Evolutionary conservation across 2,888 invertebrate genomes (phyloP).

Genomic region (Zhengitettix transpicula): DNA sequence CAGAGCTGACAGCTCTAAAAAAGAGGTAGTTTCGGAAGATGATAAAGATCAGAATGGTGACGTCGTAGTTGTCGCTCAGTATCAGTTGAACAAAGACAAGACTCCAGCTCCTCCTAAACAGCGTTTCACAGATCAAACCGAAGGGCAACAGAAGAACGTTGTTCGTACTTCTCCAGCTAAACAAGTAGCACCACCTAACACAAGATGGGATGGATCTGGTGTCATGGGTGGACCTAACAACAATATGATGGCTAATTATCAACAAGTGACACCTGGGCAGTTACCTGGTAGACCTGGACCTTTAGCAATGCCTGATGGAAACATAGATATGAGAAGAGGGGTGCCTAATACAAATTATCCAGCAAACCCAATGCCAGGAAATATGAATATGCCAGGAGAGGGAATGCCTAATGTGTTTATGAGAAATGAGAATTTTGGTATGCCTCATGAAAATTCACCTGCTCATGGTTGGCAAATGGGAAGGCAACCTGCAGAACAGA

Average conservation of each 20-base stretch:
- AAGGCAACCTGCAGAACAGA: neutral
- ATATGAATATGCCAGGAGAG: neutral
- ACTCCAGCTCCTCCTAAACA: neutral
- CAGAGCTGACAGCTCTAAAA: neutral
- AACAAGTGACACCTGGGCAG: too few species aligned
- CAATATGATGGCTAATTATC: too few species aligned
- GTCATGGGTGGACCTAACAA: too few species aligned
- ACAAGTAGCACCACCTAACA: neutral
- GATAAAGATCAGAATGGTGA: slow-evolving; percentile 9
- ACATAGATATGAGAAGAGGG: too few species aligned
- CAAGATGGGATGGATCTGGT: neutral
- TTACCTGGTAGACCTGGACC: too few species aligned
- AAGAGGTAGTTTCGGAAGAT: neutral
- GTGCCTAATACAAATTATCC: too few species aligned
- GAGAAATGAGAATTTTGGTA: neutral
- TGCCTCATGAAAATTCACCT: neutral
- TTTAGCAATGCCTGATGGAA: too few species aligned
- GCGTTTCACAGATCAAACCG: neutral
- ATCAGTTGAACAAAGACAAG: neutral
- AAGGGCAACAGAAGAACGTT: neutral
- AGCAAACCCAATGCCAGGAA: neutral
- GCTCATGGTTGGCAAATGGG: slow-evolving; percentile 3
- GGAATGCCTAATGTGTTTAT: neutral
- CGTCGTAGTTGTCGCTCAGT: slow-evolving; percentile 7
- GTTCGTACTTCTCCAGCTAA: neutral